These are phyloP conservation scores for Torymus aiolomorphi DNA, from an alignment of 2,888 invertebrate genomes.

Conservation along the genomic window DNA sequence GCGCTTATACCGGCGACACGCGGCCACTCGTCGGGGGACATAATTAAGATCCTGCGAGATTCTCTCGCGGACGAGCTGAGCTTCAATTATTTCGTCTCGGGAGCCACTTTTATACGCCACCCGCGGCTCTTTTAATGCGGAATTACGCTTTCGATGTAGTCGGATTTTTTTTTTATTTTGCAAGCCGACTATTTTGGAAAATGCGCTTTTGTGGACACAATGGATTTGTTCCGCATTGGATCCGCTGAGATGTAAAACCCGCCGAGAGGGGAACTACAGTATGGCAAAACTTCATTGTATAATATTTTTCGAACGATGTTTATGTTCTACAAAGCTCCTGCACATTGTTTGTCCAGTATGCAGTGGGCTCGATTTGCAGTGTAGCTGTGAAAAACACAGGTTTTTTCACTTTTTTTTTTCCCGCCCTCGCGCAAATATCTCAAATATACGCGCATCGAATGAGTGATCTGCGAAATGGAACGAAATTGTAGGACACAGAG, in stretches of 20 bases:
- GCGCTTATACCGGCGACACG: too few relatives aligned
- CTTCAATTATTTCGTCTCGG: neutral
- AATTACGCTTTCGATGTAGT: too few relatives aligned
- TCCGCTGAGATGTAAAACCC: too few relatives aligned
- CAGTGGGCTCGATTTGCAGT: neutral
- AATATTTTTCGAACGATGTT: neutral
- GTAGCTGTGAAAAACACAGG: neutral
- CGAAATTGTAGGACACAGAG: neutral
- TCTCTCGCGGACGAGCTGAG: neutral
- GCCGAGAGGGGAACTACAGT: neutral
- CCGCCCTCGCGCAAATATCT: neutral
- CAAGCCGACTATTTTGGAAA: too few relatives aligned
- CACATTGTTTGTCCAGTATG: too few relatives aligned
- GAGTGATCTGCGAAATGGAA: slow-evolving; percentile 6
- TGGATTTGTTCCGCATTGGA: too few relatives aligned
- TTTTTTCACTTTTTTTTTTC: slow-evolving; percentile 6
- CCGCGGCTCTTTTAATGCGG: too few relatives aligned
- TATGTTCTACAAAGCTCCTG: too few relatives aligned
- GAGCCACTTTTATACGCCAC: too few relatives aligned
- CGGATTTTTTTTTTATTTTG: too few relatives aligned
- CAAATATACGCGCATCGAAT: slow-evolving; percentile 3
- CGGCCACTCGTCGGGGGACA: neutral
- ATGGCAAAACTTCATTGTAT: neutral
- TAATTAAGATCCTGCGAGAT: slow-evolving; percentile 13
- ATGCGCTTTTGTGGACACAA: too few relatives aligned